Evolutionary conservation across 1,140 invertebrate species (phyloP).

Genomic region (Colletes latitarsis): DNA sequence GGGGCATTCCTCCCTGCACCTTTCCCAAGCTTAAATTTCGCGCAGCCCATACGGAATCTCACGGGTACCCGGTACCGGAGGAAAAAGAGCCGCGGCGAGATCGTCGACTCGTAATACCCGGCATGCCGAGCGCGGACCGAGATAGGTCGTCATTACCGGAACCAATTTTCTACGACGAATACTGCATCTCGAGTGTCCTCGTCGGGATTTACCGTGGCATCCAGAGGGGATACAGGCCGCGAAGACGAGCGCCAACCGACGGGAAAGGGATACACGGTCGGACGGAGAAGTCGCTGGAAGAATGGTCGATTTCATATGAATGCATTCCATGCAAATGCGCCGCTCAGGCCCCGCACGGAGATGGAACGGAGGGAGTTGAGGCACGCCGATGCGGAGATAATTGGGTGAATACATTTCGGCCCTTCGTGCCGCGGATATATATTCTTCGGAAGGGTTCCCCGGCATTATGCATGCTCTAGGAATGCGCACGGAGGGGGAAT

Average conservation of each 20-base stretch:
- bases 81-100: not conserved
- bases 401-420: constrained; percentile 66
- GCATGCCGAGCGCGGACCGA: constrained; percentile 8
- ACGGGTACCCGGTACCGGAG: not conserved
- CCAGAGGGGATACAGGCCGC: constrained; percentile 4
- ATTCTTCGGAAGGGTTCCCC: not conserved
- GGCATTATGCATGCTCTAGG: not conserved
- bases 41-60: not conserved
- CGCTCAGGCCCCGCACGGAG: constrained; percentile 17
- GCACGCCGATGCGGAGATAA: constrained; percentile 64
- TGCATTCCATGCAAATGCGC: constrained; percentile 67
- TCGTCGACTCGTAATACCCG: constrained; percentile 14
- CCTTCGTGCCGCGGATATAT: constrained; percentile 42
- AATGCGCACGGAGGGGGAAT: too few species aligned
- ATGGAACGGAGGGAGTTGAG: constrained; percentile 8
- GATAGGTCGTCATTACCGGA: constrained; percentile 58
- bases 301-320: constrained; percentile 70
- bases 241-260: not conserved
- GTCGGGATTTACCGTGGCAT: constrained; percentile 51
- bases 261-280: constrained; percentile 17
- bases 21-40: constrained; percentile 1
- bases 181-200: constrained; percentile 59
- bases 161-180: constrained; percentile 60
- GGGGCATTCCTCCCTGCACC: not conserved
- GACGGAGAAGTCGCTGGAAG: constrained; percentile 60